Evolutionary conservation across 2,113 vertebrate species (phyloP), one percentile per base, ranked within the genome.

Genomic region (Ophiodon elongatus): DNA sequence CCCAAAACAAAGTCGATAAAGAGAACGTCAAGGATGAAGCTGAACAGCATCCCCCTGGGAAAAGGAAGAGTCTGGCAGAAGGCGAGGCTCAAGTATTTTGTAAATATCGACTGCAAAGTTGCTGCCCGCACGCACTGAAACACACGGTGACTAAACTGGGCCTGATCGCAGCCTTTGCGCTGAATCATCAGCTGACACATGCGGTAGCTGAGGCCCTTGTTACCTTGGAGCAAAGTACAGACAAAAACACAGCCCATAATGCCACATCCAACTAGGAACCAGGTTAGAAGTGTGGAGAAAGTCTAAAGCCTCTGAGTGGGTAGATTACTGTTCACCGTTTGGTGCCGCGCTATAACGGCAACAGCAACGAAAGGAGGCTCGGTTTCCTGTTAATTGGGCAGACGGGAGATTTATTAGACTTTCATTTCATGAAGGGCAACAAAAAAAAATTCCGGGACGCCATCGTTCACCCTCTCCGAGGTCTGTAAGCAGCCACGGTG

Each of bases 101-200:
- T 80, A 72, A 89, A 87, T 63, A 78, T 56, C 19, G 39, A 71
- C 79, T 11, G 31, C 60, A 80, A 68, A 52, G 70, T 64, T 25
- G 67, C 50, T 15, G 54, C 73, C 66, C 59, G 23, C 63, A 6
- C 10, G 9, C 83, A 83, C 67, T 45, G 75, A 73, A 78, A 66
- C 80, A 1, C 72, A 54, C 35, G 9, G 43, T 76, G 92, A 85
- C 63, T 85, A 66, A 88, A 85, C 63, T 2, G 19, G 73, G 75
- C 52, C 73, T 75, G 80, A 84, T 83, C 43, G 50, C 71, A 70
- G 74, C 23, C 43, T 80, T 23, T 69, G 85, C 59, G 67, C 68
- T 91, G 89, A 93, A 87, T 88, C 90, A 91, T 85, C 82, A 68
- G 68, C 82, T 85, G 83, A 88, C 81, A 76, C 52, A 78, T 31